Conservation (phyloP, 2,797 vertebrate genomes). For the Atherinosoma microstoma region DNA sequence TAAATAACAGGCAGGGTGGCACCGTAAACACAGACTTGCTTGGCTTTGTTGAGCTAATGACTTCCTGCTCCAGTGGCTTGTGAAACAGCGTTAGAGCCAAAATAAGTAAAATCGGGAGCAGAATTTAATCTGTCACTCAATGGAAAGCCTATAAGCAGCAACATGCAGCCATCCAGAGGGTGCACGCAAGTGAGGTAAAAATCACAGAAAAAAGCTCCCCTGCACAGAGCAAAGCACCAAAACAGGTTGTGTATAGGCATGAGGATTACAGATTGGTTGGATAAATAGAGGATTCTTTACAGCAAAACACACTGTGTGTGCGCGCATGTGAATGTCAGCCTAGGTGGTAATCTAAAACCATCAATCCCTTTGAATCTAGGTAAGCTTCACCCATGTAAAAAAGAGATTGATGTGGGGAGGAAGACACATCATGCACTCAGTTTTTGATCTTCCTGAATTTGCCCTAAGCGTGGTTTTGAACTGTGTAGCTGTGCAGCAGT, state of each 20-base stretch:
- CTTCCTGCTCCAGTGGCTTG: constrained; percentile 78
- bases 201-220: constrained; percentile 71
- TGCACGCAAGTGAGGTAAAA: constrained; percentile 68
- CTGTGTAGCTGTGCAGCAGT: constrained; percentile 44
- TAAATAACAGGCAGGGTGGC: constrained; percentile 73
- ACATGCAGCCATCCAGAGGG: constrained; percentile 75
- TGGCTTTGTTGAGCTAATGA: constrained; percentile 76
- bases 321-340: constrained; percentile 68
- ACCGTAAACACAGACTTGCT: constrained; percentile 76
- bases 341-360: constrained; percentile 73
- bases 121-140: constrained; percentile 82
- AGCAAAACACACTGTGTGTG: constrained; percentile 54
- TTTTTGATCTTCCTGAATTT: constrained; percentile 71
- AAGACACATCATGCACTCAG: constrained; percentile 54
- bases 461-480: constrained; percentile 68
- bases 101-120: constrained; percentile 76
- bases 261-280: constrained; percentile 74
- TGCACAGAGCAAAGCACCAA: constrained; percentile 52
- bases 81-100: constrained; percentile 75
- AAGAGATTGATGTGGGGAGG: constrained; percentile 67
- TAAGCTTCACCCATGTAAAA: constrained; percentile 65
- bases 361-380: constrained; percentile 69
- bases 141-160: constrained; percentile 82
- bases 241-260: constrained; percentile 71
- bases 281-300: constrained; percentile 73